phyloP scores from a whole-genome alignment of 2,113 vertebrate species.

The Macaca nemestrina region DNA sequence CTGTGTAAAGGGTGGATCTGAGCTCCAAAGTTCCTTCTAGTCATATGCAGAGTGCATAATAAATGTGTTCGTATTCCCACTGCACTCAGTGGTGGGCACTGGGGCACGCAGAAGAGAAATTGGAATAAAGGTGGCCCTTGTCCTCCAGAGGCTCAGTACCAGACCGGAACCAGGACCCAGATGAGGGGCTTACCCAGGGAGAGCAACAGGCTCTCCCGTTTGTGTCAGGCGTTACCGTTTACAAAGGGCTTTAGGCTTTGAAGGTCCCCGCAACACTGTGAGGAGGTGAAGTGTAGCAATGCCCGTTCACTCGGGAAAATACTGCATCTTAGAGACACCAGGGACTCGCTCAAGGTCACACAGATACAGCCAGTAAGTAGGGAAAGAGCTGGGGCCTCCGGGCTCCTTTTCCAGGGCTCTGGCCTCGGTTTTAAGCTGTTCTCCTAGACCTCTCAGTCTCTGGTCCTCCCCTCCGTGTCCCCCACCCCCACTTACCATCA shows the following conservation, averaged over 20 bases:
- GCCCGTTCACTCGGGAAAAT: neutral
- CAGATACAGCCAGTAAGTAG: accelerated
- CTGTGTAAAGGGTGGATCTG: neutral
- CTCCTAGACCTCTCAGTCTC: accelerated
- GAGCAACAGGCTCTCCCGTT: accelerated
- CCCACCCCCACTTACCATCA: neutral
- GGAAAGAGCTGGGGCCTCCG: neutral
- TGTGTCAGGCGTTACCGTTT: accelerated
- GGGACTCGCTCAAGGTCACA: neutral
- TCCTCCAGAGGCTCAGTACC: accelerated
- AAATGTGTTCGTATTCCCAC: neutral
- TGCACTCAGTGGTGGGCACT: neutral
- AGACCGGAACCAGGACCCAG: neutral
- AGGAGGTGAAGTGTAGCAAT: neutral
- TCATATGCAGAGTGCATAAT: neutral
- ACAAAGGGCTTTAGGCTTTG: neutral
- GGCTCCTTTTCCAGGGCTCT: neutral
- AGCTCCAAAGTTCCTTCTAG: neutral
- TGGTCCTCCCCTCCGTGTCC: neutral
- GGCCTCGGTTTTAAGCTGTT: neutral
- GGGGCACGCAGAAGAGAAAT: no score
- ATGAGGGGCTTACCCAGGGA: neutral
- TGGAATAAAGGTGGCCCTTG: neutral
- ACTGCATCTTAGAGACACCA: neutral
- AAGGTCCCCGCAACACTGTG: neutral